A percentile compares a stretch with the other conserved stretches of the same genome.
Evolutionary conservation across 2,113 vertebrate genomes (phyloP).

Genomic region (Ophthalmolycus amberensis): DNA sequence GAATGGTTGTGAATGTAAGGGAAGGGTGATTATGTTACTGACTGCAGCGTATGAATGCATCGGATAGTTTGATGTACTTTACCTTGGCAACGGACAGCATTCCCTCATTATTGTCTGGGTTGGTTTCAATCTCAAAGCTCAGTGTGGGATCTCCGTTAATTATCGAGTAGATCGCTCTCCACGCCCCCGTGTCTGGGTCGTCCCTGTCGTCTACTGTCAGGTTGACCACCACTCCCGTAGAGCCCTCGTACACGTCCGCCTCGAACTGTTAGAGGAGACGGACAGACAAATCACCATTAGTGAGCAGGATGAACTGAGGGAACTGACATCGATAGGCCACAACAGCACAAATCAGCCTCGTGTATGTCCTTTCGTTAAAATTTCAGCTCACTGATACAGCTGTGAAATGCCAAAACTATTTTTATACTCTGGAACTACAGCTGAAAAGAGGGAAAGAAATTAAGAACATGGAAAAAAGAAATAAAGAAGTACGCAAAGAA

Average conservation of each 20-base stretch:
- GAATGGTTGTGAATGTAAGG: background rate
- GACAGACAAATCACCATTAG: background rate
- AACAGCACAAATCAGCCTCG: background rate
- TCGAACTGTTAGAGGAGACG: slow-evolving; percentile 86
- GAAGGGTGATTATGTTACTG: background rate
- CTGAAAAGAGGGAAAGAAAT: background rate
- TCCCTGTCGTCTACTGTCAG: slow-evolving; percentile 94
- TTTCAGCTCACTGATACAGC: background rate
- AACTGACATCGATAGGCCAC: background rate
- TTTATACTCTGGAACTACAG: background rate
- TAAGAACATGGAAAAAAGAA: background rate
- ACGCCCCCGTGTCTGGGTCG: slow-evolving; percentile 90
- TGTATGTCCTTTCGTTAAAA: background rate
- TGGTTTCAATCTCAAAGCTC: slow-evolving; percentile 95
- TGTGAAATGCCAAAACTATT: background rate
- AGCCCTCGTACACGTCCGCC: slow-evolving; percentile 91
- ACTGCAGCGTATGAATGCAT: accelerated
- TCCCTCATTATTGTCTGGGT: slow-evolving; percentile 94
- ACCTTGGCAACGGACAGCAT: slow-evolving; percentile 98
- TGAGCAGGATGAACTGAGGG: background rate
- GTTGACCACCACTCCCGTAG: slow-evolving; percentile 92
- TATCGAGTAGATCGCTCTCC: slow-evolving; percentile 94
- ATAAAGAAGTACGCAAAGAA: background rate
- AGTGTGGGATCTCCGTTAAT: slow-evolving; percentile 93
- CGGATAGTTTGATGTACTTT: slow-evolving; percentile 1